Percentiles rank a stretch among this genome's conserved stretches.
Conservation (phyloP, 2,113 vertebrate species). For the Ahaetulla prasina region DNA sequence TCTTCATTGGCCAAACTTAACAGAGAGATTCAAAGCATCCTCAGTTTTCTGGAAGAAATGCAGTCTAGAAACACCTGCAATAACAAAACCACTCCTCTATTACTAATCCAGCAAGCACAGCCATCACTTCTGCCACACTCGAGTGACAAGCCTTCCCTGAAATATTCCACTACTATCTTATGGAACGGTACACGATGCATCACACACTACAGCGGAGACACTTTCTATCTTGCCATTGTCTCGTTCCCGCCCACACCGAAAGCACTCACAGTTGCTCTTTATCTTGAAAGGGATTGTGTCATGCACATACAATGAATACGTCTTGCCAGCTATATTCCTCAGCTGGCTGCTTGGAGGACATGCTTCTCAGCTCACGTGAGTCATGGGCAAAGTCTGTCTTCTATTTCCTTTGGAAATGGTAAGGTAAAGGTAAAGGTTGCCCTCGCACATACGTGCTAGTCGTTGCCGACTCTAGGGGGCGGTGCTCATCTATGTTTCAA, state of each 20-base stretch:
- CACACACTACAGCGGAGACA: not conserved
- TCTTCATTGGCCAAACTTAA: no score
- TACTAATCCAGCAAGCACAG: not conserved
- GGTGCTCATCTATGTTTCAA: no score
- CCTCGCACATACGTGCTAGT: no score
- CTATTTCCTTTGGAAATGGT: not conserved
- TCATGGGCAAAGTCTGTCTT: not conserved
- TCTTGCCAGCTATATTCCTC: not conserved
- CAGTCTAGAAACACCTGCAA: not conserved
- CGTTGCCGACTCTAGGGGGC: no score
- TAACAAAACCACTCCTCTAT: not conserved
- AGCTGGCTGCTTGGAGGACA: not conserved
- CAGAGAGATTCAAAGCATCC: not conserved
- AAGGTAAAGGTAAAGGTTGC: no score
- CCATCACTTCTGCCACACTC: not conserved
- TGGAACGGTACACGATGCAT: not conserved
- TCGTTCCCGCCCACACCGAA: not conserved
- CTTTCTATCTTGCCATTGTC: not conserved
- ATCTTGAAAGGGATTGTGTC: not conserved
- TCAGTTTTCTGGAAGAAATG: not conserved
- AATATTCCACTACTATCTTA: not conserved
- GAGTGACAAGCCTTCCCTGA: not conserved
- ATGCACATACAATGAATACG: not conserved
- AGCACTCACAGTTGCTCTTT: not conserved
- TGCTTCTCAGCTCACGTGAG: not conserved